Evolutionary conservation across 2,888 invertebrate species (phyloP), one percentile per base, ranked within the genome.

Genomic region (Strigamia transsilvanica): DNA sequence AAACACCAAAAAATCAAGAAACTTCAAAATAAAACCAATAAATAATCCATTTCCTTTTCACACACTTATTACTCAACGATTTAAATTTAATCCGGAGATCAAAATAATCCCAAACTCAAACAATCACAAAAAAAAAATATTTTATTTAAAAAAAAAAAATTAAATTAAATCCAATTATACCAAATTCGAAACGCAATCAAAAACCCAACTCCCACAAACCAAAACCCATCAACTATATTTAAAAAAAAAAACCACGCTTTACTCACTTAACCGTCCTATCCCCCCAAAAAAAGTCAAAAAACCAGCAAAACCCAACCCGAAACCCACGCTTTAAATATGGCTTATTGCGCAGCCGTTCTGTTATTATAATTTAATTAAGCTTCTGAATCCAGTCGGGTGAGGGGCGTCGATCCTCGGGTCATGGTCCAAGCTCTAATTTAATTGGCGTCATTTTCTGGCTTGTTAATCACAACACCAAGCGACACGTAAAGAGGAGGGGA

Each of bases 371-470:
- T 81, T 81, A 81, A 81, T 81, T 81, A 81, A 61, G 34, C 56
- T 51, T 80, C 23, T 81, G 81, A 61, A 81, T 81, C 51, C 56
- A 27, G 56, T 66, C 6, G 34, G 66, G 81, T 21, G 79, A n/a
- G 79, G 79, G 41, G 41, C 79, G 79, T 42, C 41, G 79, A 79
- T 42, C 34, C 79, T 27, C 79, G 79, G 79, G 79, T 79, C 79
- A 79, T 42, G 79, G 42, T 38, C 79, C 42, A 66, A 51, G 81
- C 81, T 81, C 56, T 81, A 81, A 81, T 81, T 61, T 81, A 81
- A 81, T 81, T 81, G 81, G 81, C 46, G 81, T 81, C 81, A 81
- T 81, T 81, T 81, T 81, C 81, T 81, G 81, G 81, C 81, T 81
- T 81, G 81, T 81, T 81, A 81, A 81, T 81, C 81, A 66, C 81